A percentile compares a stretch with the other conserved stretches of the same genome.
phyloP scores from a whole-genome alignment of 2,113 vertebrate species.

The Chlamydotis undulata region DNA sequence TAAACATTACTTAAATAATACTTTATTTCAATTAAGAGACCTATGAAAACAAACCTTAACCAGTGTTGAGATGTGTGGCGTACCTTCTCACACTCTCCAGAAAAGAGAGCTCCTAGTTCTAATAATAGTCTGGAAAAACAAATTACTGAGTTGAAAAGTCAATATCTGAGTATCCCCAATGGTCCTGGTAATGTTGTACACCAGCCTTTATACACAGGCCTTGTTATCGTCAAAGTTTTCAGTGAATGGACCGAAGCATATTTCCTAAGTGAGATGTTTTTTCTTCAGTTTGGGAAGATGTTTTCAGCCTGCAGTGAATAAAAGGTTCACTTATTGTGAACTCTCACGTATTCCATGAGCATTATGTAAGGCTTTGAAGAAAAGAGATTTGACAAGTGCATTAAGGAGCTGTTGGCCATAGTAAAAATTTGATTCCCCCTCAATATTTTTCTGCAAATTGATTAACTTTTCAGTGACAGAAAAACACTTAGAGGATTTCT shows the following conservation, averaged over 20 bases:
- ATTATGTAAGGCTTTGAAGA: not conserved
- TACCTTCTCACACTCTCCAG: not conserved
- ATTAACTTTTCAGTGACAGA: not conserved
- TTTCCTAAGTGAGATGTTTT: conserved; percentile 12
- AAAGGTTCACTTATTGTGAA: conserved; percentile 15
- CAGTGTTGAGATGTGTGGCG: not conserved
- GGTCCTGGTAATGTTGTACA: not conserved
- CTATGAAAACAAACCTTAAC: conserved; percentile 13
- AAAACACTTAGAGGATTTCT: not conserved
- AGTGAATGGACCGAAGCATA: not conserved
- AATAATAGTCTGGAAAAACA: not conserved
- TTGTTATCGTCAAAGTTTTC: not conserved
- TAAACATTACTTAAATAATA: conserved; percentile 17
- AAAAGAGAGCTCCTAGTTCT: not conserved
- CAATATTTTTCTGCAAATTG: not conserved
- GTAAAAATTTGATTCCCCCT: not conserved
- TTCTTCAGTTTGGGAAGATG: not conserved
- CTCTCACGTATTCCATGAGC: not conserved
- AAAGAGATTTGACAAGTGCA: not conserved
- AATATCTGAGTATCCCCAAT: not conserved
- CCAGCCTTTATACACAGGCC: not conserved
- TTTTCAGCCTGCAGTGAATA: not conserved
- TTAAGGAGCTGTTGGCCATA: not conserved
- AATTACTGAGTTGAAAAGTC: not conserved
- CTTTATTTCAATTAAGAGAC: conserved; percentile 22